phyloP scores from a whole-genome alignment of 1,140 invertebrate species.

The Tyrophagus putrescentiae region DNA sequence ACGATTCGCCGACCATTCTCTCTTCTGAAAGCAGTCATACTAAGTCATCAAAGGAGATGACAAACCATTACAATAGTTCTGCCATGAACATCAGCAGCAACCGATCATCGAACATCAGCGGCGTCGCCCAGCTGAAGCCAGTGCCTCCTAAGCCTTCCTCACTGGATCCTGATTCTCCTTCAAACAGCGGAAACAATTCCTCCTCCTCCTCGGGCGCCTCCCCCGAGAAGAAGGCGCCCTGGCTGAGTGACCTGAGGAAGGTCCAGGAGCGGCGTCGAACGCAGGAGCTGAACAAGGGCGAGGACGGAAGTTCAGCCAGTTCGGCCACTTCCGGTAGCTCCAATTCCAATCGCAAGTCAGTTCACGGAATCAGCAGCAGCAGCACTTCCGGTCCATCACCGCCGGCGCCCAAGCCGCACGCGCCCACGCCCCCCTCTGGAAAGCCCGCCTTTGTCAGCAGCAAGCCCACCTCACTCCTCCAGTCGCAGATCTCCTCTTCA shows the following conservation, averaged over 20 bases:
- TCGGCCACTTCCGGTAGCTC: too few species aligned
- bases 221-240: slow-evolving; percentile 8
- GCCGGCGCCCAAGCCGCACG: background rate
- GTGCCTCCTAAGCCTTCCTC: background rate
- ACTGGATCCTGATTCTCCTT: background rate
- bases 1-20: too few species aligned
- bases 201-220: too few species aligned
- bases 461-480: background rate
- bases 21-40: slow-evolving; percentile 12
- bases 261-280: slow-evolving; percentile 5
- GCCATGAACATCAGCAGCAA: background rate
- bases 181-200: too few species aligned
- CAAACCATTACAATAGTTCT: background rate
- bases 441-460: background rate
- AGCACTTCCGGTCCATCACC: background rate
- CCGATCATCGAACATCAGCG: background rate
- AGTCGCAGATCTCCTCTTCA: too few species aligned
- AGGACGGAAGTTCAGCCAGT: too few species aligned
- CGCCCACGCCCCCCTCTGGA: background rate
- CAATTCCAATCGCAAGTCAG: too few species aligned
- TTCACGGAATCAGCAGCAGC: background rate
- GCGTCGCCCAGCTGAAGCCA: background rate
- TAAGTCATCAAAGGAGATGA: background rate
- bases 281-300: background rate
- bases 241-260: slow-evolving; percentile 19